Percentiles rank a stretch among this genome's conserved stretches.
Conservation (phyloP, 92 coral and sea anemone genomes). For the Porites evermanni region DNA sequence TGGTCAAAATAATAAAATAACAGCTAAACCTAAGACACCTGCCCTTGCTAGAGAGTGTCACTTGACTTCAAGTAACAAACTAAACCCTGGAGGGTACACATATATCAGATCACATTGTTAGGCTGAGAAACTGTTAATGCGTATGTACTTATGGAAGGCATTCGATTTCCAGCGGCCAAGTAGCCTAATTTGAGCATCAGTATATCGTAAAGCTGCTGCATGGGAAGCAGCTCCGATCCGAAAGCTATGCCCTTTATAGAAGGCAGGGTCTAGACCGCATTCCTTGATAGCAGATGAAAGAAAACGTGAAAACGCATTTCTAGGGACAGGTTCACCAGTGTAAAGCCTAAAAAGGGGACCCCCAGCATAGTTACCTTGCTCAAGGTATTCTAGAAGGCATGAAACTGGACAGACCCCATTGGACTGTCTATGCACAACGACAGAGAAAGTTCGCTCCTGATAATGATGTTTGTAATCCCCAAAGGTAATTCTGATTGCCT, state of each 20-base stretch:
- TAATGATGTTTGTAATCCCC: conserved; percentile 4
- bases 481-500: conserved; percentile 18
- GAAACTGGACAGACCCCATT: not conserved
- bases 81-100: too few relatives aligned
- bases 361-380: not conserved
- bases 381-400: not conserved
- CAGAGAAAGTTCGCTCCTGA: not conserved
- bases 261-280: conserved; percentile 35
- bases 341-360: conserved; percentile 20
- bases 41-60: conserved; percentile 13
- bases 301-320: conserved; percentile 17
- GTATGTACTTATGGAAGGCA: conserved; percentile 33
- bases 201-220: conserved; percentile 50
- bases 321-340: conserved; percentile 29
- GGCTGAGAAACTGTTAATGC: not conserved
- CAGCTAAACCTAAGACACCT: not conserved
- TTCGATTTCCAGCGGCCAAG: conserved; percentile 58
- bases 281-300: conserved; percentile 17
- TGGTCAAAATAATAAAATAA: not conserved
- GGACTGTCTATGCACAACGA: not conserved
- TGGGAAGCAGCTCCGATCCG: conserved; percentile 62
- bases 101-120: too few relatives aligned
- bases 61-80: not conserved
- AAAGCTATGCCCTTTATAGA: conserved; percentile 49
- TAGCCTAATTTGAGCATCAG: conserved; percentile 52